phyloP scores from a whole-genome alignment of 1,140 invertebrate species.

The Portunus trituberculatus region DNA sequence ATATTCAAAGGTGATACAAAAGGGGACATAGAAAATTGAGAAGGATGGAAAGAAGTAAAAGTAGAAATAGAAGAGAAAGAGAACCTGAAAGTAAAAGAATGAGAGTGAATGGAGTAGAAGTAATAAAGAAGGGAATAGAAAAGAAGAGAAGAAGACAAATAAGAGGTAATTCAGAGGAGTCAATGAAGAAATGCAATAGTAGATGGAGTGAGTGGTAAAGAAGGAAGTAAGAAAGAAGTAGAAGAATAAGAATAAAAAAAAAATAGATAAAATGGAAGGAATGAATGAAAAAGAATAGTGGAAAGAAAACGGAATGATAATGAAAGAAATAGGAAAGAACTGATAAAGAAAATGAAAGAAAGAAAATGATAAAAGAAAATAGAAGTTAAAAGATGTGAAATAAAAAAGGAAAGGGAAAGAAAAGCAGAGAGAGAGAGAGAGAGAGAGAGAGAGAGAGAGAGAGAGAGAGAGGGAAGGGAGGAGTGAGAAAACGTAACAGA shows the following conservation, averaged over 20 bases:
- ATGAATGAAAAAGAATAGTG: too few species aligned
- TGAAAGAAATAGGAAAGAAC: too few species aligned
- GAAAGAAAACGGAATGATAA: too few species aligned
- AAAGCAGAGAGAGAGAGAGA: neutral
- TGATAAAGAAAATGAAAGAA: too few species aligned
- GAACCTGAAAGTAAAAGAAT: conserved; percentile 1
- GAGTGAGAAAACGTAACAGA: too few species aligned
- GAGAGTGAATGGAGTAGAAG: neutral
- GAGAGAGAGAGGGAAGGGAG: conserved; percentile 20
- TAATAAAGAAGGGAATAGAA: neutral
- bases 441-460: conserved; percentile 28
- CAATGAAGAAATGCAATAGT: neutral
- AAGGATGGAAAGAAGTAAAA: too few species aligned
- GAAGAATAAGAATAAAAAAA: too few species aligned
- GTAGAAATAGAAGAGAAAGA: conserved; percentile 3
- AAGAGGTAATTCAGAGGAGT: neutral
- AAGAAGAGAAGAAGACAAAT: neutral
- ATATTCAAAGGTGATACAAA: too few species aligned
- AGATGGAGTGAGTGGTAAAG: neutral
- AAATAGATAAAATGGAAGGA: too few species aligned
- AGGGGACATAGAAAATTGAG: too few species aligned
- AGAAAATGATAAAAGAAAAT: too few species aligned
- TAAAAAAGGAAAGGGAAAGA: neutral
- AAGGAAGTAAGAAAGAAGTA: neutral
- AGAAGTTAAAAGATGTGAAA: too few species aligned